Conservation (phyloP, 2,888 invertebrate genomes). For the Maniola hyperantus region DNA sequence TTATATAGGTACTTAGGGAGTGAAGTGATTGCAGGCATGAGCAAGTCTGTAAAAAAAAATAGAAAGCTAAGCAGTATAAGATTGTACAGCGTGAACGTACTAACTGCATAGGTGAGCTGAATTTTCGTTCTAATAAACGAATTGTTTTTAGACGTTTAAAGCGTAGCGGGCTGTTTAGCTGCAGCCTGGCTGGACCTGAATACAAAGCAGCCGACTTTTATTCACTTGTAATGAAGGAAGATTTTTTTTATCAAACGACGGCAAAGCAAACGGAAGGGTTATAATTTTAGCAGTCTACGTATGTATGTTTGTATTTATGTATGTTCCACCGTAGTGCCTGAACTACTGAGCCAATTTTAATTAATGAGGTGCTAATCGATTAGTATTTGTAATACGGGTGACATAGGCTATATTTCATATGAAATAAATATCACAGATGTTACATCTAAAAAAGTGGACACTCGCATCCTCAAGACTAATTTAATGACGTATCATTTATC, state of each 20-base stretch:
- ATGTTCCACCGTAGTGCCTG: no score
- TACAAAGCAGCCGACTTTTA: conserved; percentile 18
- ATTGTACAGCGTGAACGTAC: conserved; percentile 8
- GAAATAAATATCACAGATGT: no score
- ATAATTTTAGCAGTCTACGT: no score
- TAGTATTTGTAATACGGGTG: no score
- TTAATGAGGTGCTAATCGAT: no score
- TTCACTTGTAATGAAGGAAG: conserved; percentile 16
- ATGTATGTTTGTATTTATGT: no score
- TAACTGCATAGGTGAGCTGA: conserved; percentile 23
- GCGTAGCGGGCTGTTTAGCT: conserved; percentile 22
- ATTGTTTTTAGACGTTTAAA: conserved; percentile 22
- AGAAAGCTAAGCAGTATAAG: not conserved
- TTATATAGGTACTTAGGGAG: not conserved
- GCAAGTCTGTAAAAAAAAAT: conserved; percentile 7
- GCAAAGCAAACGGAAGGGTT: no score
- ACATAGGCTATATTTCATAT: no score
- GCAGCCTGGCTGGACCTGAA: conserved; percentile 21
- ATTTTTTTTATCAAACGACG: not conserved
- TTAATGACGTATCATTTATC: no score
- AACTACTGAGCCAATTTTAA: no score
- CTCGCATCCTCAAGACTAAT: no score
- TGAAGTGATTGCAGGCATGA: not conserved
- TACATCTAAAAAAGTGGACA: no score
- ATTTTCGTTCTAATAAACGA: conserved; percentile 23